A percentile compares a stretch with the other conserved stretches of the same genome.
phyloP scores from a whole-genome alignment of 2,888 invertebrate genomes.

The Gisinianus flammeolus region DNA sequence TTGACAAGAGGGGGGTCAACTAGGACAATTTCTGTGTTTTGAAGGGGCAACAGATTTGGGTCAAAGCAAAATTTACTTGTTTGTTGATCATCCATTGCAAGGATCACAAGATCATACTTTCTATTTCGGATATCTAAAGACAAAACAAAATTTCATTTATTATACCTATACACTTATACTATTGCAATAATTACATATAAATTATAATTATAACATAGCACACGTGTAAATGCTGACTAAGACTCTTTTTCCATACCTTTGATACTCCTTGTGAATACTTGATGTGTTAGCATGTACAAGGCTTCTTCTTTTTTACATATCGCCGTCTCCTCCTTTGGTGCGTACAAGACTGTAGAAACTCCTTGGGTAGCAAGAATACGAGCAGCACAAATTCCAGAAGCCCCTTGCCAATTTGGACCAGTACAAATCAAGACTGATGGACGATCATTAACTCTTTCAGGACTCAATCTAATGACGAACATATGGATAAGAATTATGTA shows the following conservation, averaged over 20 bases:
- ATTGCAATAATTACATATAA: background rate
- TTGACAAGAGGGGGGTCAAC: slow-evolving; percentile 55
- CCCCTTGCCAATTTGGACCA: slow-evolving; percentile 56
- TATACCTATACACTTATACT: background rate
- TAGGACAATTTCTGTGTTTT: slow-evolving; percentile 46
- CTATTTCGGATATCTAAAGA: slow-evolving; percentile 41
- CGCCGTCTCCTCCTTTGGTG: slow-evolving; percentile 50
- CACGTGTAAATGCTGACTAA: background rate
- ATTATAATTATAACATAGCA: background rate
- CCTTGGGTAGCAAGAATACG: slow-evolving; percentile 53
- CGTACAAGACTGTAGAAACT: slow-evolving; percentile 47
- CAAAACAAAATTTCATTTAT: background rate
- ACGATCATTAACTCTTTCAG: slow-evolving; percentile 55
- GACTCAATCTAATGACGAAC: slow-evolving; percentile 47
- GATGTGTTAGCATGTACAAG: slow-evolving; percentile 45
- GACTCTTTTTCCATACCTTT: slow-evolving; percentile 37
- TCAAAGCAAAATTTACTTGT: slow-evolving; percentile 28
- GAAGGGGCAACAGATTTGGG: slow-evolving; percentile 35
- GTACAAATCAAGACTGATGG: slow-evolving; percentile 51
- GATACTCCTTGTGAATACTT: slow-evolving; percentile 41
- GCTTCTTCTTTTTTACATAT: slow-evolving; percentile 48
- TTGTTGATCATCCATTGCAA: slow-evolving; percentile 51
- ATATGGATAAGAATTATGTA: background rate
- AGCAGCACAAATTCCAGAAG: slow-evolving; percentile 53
- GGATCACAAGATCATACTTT: slow-evolving; percentile 51